Percentiles rank a stretch among this genome's conserved stretches.
These are phyloP conservation scores for Lordiphosa clarofinis DNA, from an alignment of 1,140 invertebrate genomes.

Conservation along the genomic window DNA sequence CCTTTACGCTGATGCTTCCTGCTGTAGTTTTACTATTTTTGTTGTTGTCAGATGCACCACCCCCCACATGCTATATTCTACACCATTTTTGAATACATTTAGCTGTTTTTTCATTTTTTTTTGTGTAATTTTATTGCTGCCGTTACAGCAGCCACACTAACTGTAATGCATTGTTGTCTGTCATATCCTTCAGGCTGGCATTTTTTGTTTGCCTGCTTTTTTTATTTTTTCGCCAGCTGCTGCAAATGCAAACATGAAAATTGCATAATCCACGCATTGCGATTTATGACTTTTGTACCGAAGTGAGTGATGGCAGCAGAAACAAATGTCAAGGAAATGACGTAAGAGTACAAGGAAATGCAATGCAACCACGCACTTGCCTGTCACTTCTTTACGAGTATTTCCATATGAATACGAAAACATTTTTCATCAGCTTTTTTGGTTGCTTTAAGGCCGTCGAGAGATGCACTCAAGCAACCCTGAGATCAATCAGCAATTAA, in stretches of 20 bases:
- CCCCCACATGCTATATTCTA: not conserved
- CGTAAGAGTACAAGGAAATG: slow-evolving; percentile 45
- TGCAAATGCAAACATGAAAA: slow-evolving; percentile 73
- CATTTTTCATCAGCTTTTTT: slow-evolving; percentile 36
- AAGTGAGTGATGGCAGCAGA: slow-evolving; percentile 65
- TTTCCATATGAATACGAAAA: slow-evolving; percentile 45
- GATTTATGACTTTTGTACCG: slow-evolving; percentile 72
- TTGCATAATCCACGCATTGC: slow-evolving; percentile 77
- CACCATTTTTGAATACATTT: slow-evolving; percentile 45
- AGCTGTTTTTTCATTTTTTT: slow-evolving; percentile 17
- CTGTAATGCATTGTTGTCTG: slow-evolving; percentile 70
- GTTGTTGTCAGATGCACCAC: slow-evolving; percentile 27
- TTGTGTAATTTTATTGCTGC: slow-evolving; percentile 35
- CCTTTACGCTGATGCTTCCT: slow-evolving; percentile 51
- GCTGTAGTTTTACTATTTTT: slow-evolving; percentile 34
- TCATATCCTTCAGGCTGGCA: slow-evolving; percentile 25
- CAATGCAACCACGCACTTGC: slow-evolving; percentile 35
- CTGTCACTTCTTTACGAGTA: slow-evolving; percentile 50
- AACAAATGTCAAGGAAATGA: slow-evolving; percentile 70
- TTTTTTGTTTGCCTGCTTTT: slow-evolving; percentile 25
- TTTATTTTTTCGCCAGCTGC: slow-evolving; percentile 3
- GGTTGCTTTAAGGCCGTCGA: not conserved
- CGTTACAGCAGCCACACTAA: slow-evolving; percentile 28
- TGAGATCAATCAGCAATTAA: slow-evolving; percentile 72
- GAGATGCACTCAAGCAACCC: slow-evolving; percentile 10